phyloP scores from a whole-genome alignment of 2,888 invertebrate species.

The Tenthredo distinguenda region DNA sequence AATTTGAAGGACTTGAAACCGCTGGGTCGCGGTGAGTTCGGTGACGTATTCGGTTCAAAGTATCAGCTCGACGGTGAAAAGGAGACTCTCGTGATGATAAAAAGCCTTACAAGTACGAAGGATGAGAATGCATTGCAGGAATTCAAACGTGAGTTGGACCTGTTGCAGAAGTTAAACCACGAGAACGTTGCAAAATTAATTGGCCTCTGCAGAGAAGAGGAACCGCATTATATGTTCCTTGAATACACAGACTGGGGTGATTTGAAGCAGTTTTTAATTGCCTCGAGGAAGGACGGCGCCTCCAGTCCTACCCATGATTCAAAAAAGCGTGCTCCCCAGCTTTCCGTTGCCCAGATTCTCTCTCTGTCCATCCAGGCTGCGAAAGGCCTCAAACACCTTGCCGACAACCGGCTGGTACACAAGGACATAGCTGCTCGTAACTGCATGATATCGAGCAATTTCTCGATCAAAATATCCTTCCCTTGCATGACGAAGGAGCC shows the following conservation, averaged over 20 bases:
- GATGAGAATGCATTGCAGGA: conserved; percentile 90
- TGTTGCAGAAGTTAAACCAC: conserved; percentile 91
- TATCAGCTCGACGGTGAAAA: conserved; percentile 78
- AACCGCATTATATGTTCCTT: conserved; percentile 93
- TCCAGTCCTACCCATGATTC: conserved; percentile 66
- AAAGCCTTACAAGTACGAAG: conserved; percentile 87
- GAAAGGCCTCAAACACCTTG: conserved; percentile 89
- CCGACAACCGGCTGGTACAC: conserved; percentile 89
- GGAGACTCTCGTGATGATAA: conserved; percentile 84
- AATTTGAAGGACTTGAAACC: conserved; percentile 84
- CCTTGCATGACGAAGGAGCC: conserved; percentile 91
- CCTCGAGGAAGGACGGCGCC: conserved; percentile 74
- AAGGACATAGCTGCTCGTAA: conserved; percentile 95
- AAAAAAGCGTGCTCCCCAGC: conserved; percentile 80
- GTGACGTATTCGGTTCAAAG: conserved; percentile 92
- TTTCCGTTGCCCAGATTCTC: conserved; percentile 85
- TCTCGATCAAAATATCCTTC: conserved; percentile 91
- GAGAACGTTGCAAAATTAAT: conserved; percentile 89
- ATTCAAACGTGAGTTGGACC: conserved; percentile 93
- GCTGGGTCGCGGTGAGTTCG: conserved; percentile 92
- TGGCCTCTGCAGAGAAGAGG: conserved; percentile 90
- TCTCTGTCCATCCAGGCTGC: conserved; percentile 89
- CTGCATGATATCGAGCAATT: conserved; percentile 90
- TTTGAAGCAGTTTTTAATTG: conserved; percentile 92
- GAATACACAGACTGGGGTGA: conserved; percentile 98